Evolutionary conservation across 2,797 vertebrate species (phyloP).

Genomic region (Crocodylus rhombifer): DNA sequence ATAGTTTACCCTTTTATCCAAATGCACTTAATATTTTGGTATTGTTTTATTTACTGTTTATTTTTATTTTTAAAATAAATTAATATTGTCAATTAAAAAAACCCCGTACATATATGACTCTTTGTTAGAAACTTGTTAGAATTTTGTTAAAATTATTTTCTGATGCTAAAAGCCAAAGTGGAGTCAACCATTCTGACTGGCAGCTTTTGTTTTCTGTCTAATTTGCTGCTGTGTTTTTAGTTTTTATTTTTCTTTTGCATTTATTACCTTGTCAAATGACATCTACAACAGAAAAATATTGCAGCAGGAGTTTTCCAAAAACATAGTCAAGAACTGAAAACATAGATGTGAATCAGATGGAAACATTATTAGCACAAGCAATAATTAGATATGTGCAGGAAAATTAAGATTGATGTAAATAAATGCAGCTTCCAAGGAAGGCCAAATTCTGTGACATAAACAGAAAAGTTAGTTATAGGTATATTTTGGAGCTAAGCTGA

Average conservation of each 20-base stretch:
- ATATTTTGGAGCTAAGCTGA: not conserved
- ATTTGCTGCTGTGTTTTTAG: not conserved
- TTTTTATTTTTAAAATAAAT: not conserved
- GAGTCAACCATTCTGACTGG: not conserved
- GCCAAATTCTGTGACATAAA: fast-evolving
- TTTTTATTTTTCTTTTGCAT: not conserved
- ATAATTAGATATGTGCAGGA: not conserved
- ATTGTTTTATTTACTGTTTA: not conserved
- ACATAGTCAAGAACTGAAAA: not conserved
- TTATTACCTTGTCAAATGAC: not conserved
- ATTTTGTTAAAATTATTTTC: not conserved
- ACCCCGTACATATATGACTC: too few relatives aligned
- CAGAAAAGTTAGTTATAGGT: not conserved
- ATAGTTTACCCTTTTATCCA: not conserved
- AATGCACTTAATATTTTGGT: not conserved
- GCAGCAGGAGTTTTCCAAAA: not conserved
- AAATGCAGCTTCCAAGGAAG: not conserved
- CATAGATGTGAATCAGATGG: not conserved
- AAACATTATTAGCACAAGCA: not conserved
- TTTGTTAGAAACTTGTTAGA: not conserved
- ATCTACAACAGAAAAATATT: not conserved
- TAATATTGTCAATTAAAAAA: not conserved
- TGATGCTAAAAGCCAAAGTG: not conserved
- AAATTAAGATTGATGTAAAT: not conserved
- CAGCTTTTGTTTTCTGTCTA: not conserved